Evolutionary conservation across 2,113 vertebrate genomes (phyloP), one percentile per base, ranked within the genome.

Genomic region (Pedetes capensis): DNA sequence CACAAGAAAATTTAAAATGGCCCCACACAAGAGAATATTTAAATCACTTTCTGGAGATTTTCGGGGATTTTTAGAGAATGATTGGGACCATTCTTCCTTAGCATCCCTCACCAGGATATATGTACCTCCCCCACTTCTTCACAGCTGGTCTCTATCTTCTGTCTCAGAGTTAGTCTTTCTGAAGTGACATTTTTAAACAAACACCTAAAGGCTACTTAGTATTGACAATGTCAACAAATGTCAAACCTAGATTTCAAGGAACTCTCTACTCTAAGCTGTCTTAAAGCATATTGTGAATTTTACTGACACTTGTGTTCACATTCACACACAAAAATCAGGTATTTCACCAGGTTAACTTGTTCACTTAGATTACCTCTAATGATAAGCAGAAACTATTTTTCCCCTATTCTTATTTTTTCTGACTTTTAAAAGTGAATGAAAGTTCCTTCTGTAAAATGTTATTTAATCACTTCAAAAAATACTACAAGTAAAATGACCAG

Each of bases 1-100:
- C 32, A 2, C 0, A 76, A 42, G 78, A 90, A 93, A 83, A 81
- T 76, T 86, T 72, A 96, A 97, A 97, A 93, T 59, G 76, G 13
- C 66, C 87, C 61, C 93, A 82, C 6, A 7, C 16, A 44, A 95
- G 63, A 88, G 78, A 92, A 25, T 83, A 59, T 95, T 91, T 96
- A 44, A 91, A 91, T 49, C 25, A 55, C 47, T 91, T 95, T 34
- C 1, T 84, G 80, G 82, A 95, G 68, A 42, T 72, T 93, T 78
- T 89, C 49, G 96, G 89, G 66, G 23, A 71, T 27, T 96, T 85
- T 83, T 81, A 61, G 13, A 37, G 22, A 42, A 74, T 17, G 64
- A 64, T 12, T 95, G 55, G 69, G 64, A 61, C 18, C 74, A 89
- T 55, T 82, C 39, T 94, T 17, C 61, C 25, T 94, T 82, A 93